phyloP scores from a whole-genome alignment of 2,797 vertebrate genomes.

The Gymnoscopelus microlampas region DNA sequence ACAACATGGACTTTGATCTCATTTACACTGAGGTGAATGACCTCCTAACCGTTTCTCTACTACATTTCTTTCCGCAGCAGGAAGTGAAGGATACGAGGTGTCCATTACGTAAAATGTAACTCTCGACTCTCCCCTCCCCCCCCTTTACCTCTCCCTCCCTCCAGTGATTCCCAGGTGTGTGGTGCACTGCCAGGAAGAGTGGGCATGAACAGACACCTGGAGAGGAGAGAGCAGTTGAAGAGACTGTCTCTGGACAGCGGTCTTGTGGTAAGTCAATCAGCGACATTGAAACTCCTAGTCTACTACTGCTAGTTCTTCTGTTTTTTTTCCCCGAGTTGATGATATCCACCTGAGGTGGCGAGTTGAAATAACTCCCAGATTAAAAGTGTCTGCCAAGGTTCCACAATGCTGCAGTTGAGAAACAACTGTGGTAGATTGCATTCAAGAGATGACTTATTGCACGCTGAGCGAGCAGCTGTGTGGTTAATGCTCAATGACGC shows the following conservation, averaged over 20 bases:
- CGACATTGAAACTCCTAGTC: no score
- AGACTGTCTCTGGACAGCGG: constrained; percentile 84
- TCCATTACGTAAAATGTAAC: constrained; percentile 6
- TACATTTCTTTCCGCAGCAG: not conserved
- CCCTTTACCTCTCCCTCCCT: constrained; percentile 32
- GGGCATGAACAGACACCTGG: constrained; percentile 81
- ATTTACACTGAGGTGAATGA: constrained; percentile 42
- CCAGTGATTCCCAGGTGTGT: constrained; percentile 75
- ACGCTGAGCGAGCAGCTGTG: no score
- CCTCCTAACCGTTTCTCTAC: not conserved
- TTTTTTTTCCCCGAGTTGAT: constrained; percentile 33
- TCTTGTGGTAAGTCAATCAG: constrained; percentile 83
- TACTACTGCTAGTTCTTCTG: constrained; percentile 6
- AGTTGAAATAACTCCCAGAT: not conserved
- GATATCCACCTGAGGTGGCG: not conserved
- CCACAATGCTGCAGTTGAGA: no score
- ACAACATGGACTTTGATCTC: constrained; percentile 58
- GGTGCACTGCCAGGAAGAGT: constrained; percentile 71
- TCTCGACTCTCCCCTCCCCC: constrained; percentile 60
- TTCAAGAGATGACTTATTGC: no score
- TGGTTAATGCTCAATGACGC: no score
- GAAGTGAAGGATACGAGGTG: constrained; percentile 40
- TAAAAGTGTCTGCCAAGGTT: no score
- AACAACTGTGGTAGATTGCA: no score
- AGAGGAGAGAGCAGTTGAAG: constrained; percentile 84